Percentiles rank a stretch among this genome's conserved stretches.
Conservation (phyloP, 2,888 invertebrate genomes). For the Octodonta nipae region DNA sequence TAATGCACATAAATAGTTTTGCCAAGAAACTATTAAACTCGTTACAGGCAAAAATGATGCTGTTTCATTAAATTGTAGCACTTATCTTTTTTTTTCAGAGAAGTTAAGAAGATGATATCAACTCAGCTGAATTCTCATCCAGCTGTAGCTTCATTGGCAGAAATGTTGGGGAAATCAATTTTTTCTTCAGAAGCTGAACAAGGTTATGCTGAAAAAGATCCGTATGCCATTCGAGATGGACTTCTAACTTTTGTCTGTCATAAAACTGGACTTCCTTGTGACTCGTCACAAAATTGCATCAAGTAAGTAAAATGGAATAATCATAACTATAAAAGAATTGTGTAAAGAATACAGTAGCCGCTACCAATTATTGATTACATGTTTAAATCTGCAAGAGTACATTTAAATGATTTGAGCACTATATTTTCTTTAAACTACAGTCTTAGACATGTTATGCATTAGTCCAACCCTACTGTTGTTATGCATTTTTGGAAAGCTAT, state of each 20-base stretch:
- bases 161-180: conserved; percentile 48
- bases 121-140: conserved; percentile 59
- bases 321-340: background rate
- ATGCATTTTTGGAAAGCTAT: too few species aligned
- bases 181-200: conserved; percentile 53
- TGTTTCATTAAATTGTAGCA: too few species aligned
- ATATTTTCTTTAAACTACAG: too few species aligned
- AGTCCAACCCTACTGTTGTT: too few species aligned
- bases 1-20: too few species aligned
- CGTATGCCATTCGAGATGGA: conserved; percentile 64
- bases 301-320: conserved; percentile 19
- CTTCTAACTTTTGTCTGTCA: conserved; percentile 77
- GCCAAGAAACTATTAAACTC: too few species aligned
- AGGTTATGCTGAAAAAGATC: conserved; percentile 44
- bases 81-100: conserved; percentile 30
- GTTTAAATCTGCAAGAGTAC: too few species aligned
- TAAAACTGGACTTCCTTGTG: conserved; percentile 65
- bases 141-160: conserved; percentile 56
- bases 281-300: conserved; percentile 37
- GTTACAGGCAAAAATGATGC: too few species aligned
- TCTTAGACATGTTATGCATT: too few species aligned
- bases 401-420: too few species aligned
- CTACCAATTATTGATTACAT: too few species aligned
- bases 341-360: too few species aligned
- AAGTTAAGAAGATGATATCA: conserved; percentile 45